phyloP scores from a whole-genome alignment of 2,113 vertebrate genomes.

The Perca fluviatilis region DNA sequence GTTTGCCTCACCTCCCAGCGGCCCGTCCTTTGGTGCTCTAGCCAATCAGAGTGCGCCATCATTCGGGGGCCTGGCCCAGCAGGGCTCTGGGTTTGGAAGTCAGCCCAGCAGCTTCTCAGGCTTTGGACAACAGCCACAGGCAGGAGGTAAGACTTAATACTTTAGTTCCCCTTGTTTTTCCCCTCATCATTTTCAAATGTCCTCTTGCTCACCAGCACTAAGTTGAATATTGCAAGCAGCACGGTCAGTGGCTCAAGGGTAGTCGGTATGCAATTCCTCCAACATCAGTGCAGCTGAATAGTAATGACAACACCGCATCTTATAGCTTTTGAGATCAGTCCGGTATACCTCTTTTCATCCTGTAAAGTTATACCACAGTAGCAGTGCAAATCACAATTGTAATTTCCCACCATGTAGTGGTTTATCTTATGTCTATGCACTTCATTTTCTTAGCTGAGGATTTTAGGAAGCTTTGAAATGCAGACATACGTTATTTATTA shows the following conservation, averaged over 20 bases:
- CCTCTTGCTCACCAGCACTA: not conserved
- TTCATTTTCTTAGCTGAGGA: not conserved
- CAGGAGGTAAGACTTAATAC: slow-evolving; percentile 68
- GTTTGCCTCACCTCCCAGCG: slow-evolving; percentile 87
- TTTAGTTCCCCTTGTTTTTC: not conserved
- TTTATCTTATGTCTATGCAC: not conserved
- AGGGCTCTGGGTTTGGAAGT: slow-evolving; percentile 86
- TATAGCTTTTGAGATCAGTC: not conserved
- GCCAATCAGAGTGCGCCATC: slow-evolving; percentile 89
- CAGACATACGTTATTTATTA: not conserved
- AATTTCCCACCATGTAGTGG: not conserved
- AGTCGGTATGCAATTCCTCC: not conserved
- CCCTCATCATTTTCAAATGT: slow-evolving; percentile 4
- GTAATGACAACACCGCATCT: not conserved
- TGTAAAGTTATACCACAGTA: not conserved
- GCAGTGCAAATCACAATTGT: not conserved
- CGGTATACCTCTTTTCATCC: not conserved
- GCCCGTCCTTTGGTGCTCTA: slow-evolving; percentile 88
- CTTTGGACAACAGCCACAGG: slow-evolving; percentile 86
- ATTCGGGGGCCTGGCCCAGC: slow-evolving; percentile 91
- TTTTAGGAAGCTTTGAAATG: not conserved
- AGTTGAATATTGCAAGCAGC: not conserved
- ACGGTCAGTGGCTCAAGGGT: not conserved
- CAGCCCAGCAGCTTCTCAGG: slow-evolving; percentile 89
- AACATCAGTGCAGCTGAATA: not conserved